Base-by-base conservation (phyloP, 2,113 vertebrate genomes). In the Lipophrys pholis region DNA sequence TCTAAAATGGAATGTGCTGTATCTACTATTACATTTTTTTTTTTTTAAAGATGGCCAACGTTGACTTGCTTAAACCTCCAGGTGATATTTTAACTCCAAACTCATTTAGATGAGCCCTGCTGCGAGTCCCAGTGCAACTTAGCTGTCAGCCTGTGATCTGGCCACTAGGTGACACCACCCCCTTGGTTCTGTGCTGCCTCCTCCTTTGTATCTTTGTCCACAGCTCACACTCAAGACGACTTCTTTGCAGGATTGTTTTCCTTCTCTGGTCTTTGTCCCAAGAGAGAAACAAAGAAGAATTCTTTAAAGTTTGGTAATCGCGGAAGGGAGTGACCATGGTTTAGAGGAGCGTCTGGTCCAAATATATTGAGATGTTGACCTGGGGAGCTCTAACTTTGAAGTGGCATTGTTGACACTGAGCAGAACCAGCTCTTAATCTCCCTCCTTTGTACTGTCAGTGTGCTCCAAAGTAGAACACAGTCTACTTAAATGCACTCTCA, bases 81-180 rank as follows among this genome's bases (percentile, higher is more conserved):
- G 51, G 12, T 8, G 2, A 0, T n/a, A 43, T 38, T 41, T 17
- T 6, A 3, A 15, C 11, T 46, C 46, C 11, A 17, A 7, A 17
- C 9, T 36, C 9, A 54, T 38, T 55, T 50, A 5, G 6, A 14
- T 53, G 4, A 45, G 48, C 41, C 57, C 7, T 71, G 21, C 5
- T 30, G 21, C 21, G 55, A n/a, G 40, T 64, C 65, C 9, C 9
- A 11, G 16, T 15, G 48, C 11, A 55, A 11, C 10, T 12, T 48
- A 42, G 50, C 50, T 2, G 72, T 61, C 77, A 82, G 40, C 60
- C 62, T 76, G 50, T 43, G 3, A 61, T 89, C 53, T 39, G 79
- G 41, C 90, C 94, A 92, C 94, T 90, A 92, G 94, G 90, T 85
- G 90, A 81, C 93, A 90, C 83, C 83, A 82, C 69, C 76, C 80